These are phyloP conservation scores for Onychomys torridus DNA, from an alignment of 2,797 vertebrate genomes.

Conservation along the genomic window DNA sequence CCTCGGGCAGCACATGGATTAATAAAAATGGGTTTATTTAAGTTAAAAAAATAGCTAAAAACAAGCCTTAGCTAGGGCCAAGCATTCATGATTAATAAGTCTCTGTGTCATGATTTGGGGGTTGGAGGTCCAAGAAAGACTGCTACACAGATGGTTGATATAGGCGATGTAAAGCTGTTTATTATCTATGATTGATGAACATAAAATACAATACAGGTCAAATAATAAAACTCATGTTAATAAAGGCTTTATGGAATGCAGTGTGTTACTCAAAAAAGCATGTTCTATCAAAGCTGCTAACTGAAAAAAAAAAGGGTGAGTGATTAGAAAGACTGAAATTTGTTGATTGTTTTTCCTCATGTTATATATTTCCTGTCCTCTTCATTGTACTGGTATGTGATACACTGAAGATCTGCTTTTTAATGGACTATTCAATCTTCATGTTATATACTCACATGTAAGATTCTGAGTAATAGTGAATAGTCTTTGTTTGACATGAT, in stretches of 20 bases:
- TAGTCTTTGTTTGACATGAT: background rate
- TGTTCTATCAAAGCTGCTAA: background rate
- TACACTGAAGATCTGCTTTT: background rate
- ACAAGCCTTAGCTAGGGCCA: background rate
- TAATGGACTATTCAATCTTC: background rate
- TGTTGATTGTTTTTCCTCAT: background rate
- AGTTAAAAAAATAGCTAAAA: background rate
- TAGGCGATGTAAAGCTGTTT: background rate
- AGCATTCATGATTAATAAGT: background rate
- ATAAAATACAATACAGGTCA: background rate
- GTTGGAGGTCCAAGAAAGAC: background rate
- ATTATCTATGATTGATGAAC: background rate
- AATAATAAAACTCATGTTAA: background rate
- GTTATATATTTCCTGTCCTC: background rate
- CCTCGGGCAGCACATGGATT: background rate
- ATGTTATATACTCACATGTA: slow-evolving; percentile 11
- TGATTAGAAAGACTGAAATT: background rate
- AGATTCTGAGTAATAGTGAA: background rate
- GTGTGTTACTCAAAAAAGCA: background rate
- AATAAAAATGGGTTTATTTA: background rate
- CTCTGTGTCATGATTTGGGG: background rate
- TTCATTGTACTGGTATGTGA: background rate
- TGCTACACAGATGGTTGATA: background rate
- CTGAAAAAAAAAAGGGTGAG: background rate
- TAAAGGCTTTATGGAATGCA: background rate